Conservation (phyloP, 2,797 vertebrate genomes). For the Channallabes apus region DNA sequence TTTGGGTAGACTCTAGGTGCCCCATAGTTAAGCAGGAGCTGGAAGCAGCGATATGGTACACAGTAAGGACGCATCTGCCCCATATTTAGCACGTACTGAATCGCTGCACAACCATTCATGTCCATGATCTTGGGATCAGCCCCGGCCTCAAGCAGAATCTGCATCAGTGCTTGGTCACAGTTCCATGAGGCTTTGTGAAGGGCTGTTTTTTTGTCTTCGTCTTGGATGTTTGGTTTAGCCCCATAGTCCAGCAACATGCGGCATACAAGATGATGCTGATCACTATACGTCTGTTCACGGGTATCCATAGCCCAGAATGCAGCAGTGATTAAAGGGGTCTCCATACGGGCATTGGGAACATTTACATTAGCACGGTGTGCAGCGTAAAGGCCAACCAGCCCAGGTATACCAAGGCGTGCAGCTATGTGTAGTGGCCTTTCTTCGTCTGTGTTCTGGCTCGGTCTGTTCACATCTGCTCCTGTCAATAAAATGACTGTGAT, state of each 20-base stretch:
- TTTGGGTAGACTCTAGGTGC: conserved; percentile 86
- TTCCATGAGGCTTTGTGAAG: conserved; percentile 98
- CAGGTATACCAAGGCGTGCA: conserved; percentile 83
- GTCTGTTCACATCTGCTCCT: conserved; percentile 86
- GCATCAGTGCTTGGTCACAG: conserved; percentile 86
- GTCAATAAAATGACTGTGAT: conserved; percentile 18
- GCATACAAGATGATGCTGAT: conserved; percentile 85
- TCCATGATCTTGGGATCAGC: conserved; percentile 86
- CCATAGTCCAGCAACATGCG: conserved; percentile 85
- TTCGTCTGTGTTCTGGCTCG: conserved; percentile 80
- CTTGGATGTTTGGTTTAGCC: conserved; percentile 83
- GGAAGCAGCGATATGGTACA: conserved; percentile 85
- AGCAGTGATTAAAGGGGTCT: conserved; percentile 86
- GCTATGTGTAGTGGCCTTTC: conserved; percentile 87
- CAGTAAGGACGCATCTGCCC: conserved; percentile 80
- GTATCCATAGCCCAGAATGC: conserved; percentile 86
- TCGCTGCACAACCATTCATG: conserved; percentile 87
- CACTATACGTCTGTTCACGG: conserved; percentile 85
- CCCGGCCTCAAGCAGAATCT: conserved; percentile 90
- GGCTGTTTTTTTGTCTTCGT: conserved; percentile 87
- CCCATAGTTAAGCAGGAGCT: conserved; percentile 89
- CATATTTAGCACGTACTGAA: conserved; percentile 92
- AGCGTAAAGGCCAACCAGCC: conserved; percentile 84
- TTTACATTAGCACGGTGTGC: conserved; percentile 80
- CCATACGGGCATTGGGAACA: conserved; percentile 77